Conservation (phyloP, 2,888 invertebrate species). For the Altica lythri region DNA sequence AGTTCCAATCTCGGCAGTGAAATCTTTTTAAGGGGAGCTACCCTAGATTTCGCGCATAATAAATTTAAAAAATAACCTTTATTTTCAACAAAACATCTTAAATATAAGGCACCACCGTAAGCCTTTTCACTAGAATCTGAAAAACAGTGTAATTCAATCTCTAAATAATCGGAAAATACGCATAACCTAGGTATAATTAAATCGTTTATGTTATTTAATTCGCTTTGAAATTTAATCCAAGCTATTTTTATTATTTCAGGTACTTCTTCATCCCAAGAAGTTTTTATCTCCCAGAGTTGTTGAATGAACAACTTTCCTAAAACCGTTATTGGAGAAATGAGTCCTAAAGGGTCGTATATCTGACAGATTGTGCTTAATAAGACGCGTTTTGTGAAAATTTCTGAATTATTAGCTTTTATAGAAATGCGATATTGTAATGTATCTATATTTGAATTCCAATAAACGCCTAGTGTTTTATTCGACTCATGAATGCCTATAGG, state of each 20-base stretch:
- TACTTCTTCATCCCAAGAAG: slow-evolving; percentile 24
- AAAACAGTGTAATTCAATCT: slow-evolving; percentile 14
- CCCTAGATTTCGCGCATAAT: slow-evolving; percentile 2
- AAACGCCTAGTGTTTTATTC: slow-evolving; percentile 29
- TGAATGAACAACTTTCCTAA: slow-evolving; percentile 26
- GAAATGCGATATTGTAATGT: slow-evolving; percentile 19
- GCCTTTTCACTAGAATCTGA: slow-evolving; percentile 11
- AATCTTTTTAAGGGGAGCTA: slow-evolving; percentile 4
- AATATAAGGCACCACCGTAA: slow-evolving; percentile 2
- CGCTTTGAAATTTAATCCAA: slow-evolving; percentile 1
- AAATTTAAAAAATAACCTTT: slow-evolving; percentile 1
- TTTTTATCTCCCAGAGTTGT: slow-evolving; percentile 26
- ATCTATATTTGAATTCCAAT: slow-evolving; percentile 24
- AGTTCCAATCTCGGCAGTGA: slow-evolving; percentile 11
- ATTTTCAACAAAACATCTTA: background rate
- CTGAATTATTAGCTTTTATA: background rate
- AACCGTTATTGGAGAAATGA: slow-evolving; percentile 24
- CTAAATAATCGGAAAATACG: background rate
- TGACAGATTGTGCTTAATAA: slow-evolving; percentile 24
- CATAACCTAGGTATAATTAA: slow-evolving; percentile 12
- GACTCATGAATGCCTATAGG: slow-evolving; percentile 16
- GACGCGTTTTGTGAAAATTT: slow-evolving; percentile 23
- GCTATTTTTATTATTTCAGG: slow-evolving; percentile 12
- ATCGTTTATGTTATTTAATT: background rate
- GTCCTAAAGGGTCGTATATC: slow-evolving; percentile 29